Evolutionary conservation across 2,113 vertebrate species (phyloP), one percentile per base, ranked within the genome.

Genomic region (Oreochromis tanganicae): DNA sequence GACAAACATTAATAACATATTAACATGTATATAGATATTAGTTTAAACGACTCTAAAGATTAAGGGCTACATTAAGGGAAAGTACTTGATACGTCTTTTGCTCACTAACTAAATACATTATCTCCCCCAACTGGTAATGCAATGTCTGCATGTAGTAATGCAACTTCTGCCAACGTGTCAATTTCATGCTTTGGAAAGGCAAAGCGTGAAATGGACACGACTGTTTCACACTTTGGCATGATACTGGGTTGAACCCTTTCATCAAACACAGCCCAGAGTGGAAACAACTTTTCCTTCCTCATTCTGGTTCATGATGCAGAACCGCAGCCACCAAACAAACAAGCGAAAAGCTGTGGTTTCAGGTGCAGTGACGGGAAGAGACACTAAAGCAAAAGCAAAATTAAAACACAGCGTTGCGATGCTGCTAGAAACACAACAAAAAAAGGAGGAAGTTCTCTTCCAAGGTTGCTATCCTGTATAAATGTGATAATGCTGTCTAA

Each of bases 281-380:
- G 93, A 95, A 94, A 85, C 87, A 71, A 61, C 81, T 81, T 43
- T 94, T 94, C 94, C 94, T 94, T 93, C 92, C 93, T 93, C 84
- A 16, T 90, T 90, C 63, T 48, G 71, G 82, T 55, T 88, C 36
- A 68, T 73, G 48, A 55, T 4, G 82, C 16, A 59, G 32, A 41
- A 2, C 6, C 43, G 41, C 48, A 87, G 90, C 83, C 88, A 82
- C 68, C 83, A 91, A 86, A 90, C 83, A 93, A 92, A 91, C 86
- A 90, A 75, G 85, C 34, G 50, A 82, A 27, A 59, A 17, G 29
- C 54, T 90, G 86, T 14, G 93, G 93, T 91, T 94, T 92, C 43
- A 89, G 75, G 61, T 82, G 91, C 63, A 82, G 48, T 27, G 6
- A 34, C 71, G 27, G 79, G n/a, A 13, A 79, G 6, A 61, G 59